Evolutionary conservation across 1,140 invertebrate species (phyloP), one percentile per base, ranked within the genome.

Genomic region (Meloidogyne floridensis): DNA sequence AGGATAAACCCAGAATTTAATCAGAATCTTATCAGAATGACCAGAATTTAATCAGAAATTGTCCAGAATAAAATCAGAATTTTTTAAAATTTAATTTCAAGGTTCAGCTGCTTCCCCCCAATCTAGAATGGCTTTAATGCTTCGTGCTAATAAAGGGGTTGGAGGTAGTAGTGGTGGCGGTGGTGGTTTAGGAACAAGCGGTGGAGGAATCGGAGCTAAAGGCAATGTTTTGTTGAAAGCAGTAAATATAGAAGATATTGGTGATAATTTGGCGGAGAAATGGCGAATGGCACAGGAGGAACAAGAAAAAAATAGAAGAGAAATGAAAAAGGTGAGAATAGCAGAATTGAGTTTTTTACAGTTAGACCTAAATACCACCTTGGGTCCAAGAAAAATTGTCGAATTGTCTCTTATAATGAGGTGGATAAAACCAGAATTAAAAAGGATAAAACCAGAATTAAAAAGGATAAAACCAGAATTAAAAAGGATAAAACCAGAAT

Each of bases 231-330:
- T 65, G 10, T 72, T 79, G 11, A 79, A 79, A 51, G 79, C 56
- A 10, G 79, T 56, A 32, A 20, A 72, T 43, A 70, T 79, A 72
- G 71, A 42, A 6, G 69, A 80, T 43, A 69, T 59, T n/a, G 51
- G 51, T 15, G 54, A 51, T 65, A 75, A 80, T 47, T 51, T 80
- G 77, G 18, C 43, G 3, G 80, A 82, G 7, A 72, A 72, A 43
- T 83, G 82, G 82, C 83, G 83, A 11, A 20, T 72, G 15, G 71
- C 71, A 13, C 81, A 83, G 53, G 81, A 83, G 69, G 72, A 72
- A 18, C 71, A 72, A 18, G 82, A 83, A 32, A 59, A 59, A 13
- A 80, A 83, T 43, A 77, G 82, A 51, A 18, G 20, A 3, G 82
- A 83, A 51, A 84, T 83, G 81, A 83, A 83, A 56, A 80, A 75